phyloP scores from a whole-genome alignment of 2,888 invertebrate genomes.

The Girardia tigrina region DNA sequence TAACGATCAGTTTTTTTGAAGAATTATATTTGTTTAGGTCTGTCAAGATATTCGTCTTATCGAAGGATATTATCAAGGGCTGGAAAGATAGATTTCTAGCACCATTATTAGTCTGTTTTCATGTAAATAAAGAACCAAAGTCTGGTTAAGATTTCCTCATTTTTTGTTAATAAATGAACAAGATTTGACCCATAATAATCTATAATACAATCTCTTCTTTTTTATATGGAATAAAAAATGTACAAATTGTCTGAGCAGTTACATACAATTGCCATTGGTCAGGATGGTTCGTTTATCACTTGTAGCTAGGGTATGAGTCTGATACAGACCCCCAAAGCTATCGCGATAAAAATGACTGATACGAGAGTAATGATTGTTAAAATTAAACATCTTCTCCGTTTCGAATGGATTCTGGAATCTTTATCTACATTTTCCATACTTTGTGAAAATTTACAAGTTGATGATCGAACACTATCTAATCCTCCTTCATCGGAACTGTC shows the following conservation, averaged over 20 bases:
- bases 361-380: conserved; percentile 12
- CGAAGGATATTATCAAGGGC: too few species aligned
- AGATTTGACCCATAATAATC: too few species aligned
- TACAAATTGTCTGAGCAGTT: conserved; percentile 23
- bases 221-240: conserved; percentile 11
- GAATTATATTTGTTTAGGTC: too few species aligned
- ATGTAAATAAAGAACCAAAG: too few species aligned
- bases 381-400: background rate
- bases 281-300: background rate
- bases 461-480: background rate
- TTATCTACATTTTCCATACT: background rate
- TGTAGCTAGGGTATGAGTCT: background rate
- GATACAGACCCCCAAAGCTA: conserved; percentile 13
- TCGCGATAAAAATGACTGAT: background rate
- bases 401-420: background rate
- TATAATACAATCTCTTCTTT: background rate
- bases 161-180: too few species aligned
- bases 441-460: background rate
- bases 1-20: too few species aligned
- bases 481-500: conserved; percentile 13
- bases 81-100: too few species aligned
- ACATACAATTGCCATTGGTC: background rate
- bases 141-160: too few species aligned
- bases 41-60: too few species aligned
- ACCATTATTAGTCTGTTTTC: too few species aligned